A percentile compares a stretch with the other conserved stretches of the same genome.
Evolutionary conservation across 1,140 invertebrate species (phyloP).

Genomic region (Drosophila leontia): DNA sequence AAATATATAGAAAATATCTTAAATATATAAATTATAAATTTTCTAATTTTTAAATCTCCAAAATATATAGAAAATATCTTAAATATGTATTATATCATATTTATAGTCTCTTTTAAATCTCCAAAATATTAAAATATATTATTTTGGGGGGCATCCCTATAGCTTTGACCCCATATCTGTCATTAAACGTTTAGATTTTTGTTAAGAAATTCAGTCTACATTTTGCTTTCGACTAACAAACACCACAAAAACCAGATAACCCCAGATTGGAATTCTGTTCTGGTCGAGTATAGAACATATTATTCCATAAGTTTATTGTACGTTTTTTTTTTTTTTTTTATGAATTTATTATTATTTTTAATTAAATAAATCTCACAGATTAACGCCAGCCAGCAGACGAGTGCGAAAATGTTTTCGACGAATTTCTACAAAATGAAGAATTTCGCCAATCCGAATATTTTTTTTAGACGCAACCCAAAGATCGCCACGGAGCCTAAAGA

Average conservation of each 20-base stretch:
- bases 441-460: constrained; percentile 56
- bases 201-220: background rate
- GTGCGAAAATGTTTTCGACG: constrained; percentile 52
- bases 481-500: background rate
- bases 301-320: constrained; percentile 9
- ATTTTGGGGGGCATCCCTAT: background rate
- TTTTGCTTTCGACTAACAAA: constrained; percentile 10
- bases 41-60: too few species aligned
- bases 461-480: constrained; percentile 1
- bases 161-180: background rate
- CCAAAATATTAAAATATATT: too few species aligned
- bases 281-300: constrained; percentile 12
- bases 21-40: too few species aligned
- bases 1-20: background rate
- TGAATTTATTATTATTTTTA: background rate
- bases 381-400: constrained; percentile 1
- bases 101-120: too few species aligned
- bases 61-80: background rate
- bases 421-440: constrained; percentile 67
- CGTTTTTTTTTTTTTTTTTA: background rate
- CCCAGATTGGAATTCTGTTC: constrained; percentile 7
- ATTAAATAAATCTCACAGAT: background rate
- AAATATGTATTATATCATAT: too few species aligned
- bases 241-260: constrained; percentile 9
- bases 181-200: background rate